Base-by-base conservation (phyloP, 2,113 vertebrate species). In the Trochalopteron elliotii region DNA sequence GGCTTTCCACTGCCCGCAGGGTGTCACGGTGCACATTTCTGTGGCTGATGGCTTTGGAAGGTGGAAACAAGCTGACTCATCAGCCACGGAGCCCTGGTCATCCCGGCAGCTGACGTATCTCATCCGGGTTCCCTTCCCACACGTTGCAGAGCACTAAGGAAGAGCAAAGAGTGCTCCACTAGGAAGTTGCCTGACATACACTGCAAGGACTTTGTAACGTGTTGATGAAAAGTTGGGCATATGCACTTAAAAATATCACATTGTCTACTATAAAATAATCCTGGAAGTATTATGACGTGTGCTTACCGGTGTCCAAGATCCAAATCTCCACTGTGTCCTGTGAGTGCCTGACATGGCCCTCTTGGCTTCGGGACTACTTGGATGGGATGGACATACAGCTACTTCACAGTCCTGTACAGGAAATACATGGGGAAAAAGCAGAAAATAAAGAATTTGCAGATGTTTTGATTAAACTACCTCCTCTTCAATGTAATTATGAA, bases 51-150 rank as follows among this genome's bases (percentile, higher is more conserved):
- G 99, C 83, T 98, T 99, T 1, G 98, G 98, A 25, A 99, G 98
- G 90, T 98, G 98, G 19, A 97, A 97, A 47, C 99, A 99, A 19
- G 98, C 98, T 0, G 98, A 98, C 87, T 99, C 99, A 0, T 99
- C 98, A 0, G 99, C 99, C 82, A 99, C 99, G 0, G 99, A 99
- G 52, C 99, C 99, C n/a, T 99, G 99, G 79, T 98, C 98, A 53
- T 99, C 99, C 10, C 99, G 98, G 92, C 99, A 99, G 96, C 99
- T 99, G 96, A 99, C 99, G 0, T 99, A 99, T 83, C 99, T 98
- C 99, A 99, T 99, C 59, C 98, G 98, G 5, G 98, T 98, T 40
- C 99, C 99, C 96, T 99, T 99, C 53, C 99, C 99, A 6, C 99
- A 99, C 0, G 99, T 99, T 77, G 99, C 98, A 0, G 99, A 99